Evolutionary conservation across 2,113 vertebrate species (phyloP).

Genomic region (Catharus fuscescens): DNA sequence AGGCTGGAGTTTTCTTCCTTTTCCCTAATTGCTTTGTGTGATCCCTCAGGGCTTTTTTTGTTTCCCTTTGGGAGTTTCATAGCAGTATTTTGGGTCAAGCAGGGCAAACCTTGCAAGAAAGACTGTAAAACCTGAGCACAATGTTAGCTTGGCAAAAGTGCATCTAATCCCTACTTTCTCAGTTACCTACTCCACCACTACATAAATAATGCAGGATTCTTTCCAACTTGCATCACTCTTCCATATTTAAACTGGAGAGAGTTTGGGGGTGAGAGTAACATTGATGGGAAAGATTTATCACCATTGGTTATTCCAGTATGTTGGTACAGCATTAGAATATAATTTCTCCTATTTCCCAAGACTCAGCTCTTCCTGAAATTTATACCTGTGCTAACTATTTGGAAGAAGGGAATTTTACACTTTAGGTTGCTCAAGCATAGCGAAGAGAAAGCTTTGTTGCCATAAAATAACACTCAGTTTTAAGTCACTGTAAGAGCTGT

Average conservation of each 20-base stretch:
- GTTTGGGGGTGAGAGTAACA: neutral
- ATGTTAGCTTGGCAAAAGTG: neutral
- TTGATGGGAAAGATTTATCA: neutral
- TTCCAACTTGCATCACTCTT: neutral
- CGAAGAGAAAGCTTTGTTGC: neutral
- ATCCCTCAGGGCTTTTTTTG: neutral
- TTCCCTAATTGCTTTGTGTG: neutral
- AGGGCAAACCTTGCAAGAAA: neutral
- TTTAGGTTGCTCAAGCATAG: neutral
- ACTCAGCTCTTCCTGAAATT: neutral
- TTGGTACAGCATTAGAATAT: neutral
- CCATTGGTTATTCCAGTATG: fast-evolving
- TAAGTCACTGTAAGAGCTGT: neutral
- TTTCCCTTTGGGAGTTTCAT: neutral
- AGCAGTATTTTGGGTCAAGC: neutral
- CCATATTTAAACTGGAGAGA: neutral
- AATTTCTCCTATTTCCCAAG: neutral
- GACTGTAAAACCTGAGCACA: neutral
- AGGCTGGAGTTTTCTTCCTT: neutral
- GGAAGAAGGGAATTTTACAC: neutral
- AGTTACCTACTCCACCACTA: neutral
- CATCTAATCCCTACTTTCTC: neutral
- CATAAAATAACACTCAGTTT: neutral
- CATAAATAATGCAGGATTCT: neutral
- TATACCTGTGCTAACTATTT: neutral